phyloP scores from a whole-genome alignment of 2,797 vertebrate species.

The Pangasius mekongensis region DNA sequence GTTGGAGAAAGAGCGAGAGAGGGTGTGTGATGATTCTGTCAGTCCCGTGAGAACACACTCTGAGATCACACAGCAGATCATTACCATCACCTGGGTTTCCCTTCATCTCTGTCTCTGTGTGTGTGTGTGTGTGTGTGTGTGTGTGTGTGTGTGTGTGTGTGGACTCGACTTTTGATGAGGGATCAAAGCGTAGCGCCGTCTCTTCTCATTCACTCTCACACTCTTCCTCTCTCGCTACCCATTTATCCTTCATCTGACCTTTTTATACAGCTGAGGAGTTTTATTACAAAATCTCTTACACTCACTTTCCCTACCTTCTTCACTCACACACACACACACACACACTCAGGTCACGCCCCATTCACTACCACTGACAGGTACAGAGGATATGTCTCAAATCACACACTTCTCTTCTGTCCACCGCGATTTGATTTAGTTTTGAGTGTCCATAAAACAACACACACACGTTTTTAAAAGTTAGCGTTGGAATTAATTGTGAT shows the following conservation, averaged over 20 bases:
- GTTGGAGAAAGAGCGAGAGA: not conserved
- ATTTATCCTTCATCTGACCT: not conserved
- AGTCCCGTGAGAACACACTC: not conserved
- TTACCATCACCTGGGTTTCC: constrained; percentile 6
- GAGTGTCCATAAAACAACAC: not conserved
- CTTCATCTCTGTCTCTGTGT: constrained; percentile 9
- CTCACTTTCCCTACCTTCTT: not conserved
- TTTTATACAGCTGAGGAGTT: not conserved
- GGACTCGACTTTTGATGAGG: not conserved
- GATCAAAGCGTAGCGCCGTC: constrained; percentile 14
- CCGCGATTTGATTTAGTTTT: not conserved
- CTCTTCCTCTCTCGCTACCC: not conserved
- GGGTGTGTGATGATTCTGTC: not conserved
- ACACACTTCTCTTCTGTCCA: not conserved
- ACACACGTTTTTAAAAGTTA: not conserved
- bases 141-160: constrained; percentile 13
- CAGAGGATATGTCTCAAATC: not conserved
- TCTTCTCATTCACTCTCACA: not conserved
- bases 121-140: constrained; percentile 13
- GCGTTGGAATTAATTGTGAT: not conserved
- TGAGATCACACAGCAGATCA: not conserved
- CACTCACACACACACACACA: not conserved
- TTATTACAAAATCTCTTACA: not conserved
- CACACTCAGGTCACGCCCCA: not conserved
- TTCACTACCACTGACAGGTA: not conserved